These are phyloP conservation scores for Gracilinanus agilis DNA, from an alignment of 2,113 vertebrate species.

Conservation along the genomic window DNA sequence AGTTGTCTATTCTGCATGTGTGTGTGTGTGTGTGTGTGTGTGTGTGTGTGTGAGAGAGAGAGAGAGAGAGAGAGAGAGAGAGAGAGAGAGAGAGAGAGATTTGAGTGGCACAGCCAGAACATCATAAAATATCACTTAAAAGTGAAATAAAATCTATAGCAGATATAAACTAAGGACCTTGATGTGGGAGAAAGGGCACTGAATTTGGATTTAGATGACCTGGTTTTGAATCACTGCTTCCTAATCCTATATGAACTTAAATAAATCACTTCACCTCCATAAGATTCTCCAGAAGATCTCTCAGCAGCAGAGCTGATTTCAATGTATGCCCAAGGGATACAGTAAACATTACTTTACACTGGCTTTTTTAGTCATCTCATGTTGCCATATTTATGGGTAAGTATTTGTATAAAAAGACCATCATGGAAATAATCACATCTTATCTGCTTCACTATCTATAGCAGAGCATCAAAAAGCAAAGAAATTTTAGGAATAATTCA, in stretches of 20 bases:
- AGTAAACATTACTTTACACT: neutral
- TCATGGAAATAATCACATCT: neutral
- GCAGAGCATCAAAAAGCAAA: neutral
- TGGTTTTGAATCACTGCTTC: neutral
- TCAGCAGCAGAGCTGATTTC: neutral
- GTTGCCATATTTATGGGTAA: neutral
- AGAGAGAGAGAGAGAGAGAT: neutral
- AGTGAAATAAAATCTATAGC: neutral
- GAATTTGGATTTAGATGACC: neutral
- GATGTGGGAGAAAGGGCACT: neutral
- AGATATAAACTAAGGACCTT: neutral
- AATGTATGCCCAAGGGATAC: neutral
- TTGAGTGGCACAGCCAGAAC: neutral
- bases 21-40: no score
- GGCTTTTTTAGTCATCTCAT: neutral
- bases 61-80: neutral
- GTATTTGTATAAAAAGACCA: neutral
- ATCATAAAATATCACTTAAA: neutral
- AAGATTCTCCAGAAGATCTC: neutral
- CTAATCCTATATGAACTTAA: neutral
- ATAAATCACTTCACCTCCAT: neutral
- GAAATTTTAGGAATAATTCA: neutral
- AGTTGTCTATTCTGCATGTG: no score
- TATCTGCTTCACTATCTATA: neutral
- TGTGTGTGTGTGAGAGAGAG: neutral